Evolutionary conservation across 1,140 invertebrate species (phyloP).

Genomic region (Macrobrachium rosenbergii): DNA sequence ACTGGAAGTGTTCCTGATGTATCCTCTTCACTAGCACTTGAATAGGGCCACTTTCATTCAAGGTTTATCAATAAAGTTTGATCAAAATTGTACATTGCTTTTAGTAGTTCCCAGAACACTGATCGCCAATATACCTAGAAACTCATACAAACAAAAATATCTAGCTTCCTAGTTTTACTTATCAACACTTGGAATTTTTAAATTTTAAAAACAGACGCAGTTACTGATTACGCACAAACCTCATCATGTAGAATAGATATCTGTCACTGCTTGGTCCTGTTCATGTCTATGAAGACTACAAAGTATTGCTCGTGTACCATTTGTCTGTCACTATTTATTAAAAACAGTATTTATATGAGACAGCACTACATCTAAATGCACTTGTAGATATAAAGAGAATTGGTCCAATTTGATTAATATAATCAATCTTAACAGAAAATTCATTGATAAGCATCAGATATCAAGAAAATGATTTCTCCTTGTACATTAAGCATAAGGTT

Average conservation of each 20-base stretch:
- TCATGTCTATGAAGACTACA: too few species aligned
- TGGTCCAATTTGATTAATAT: background rate
- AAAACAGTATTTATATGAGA: conserved; percentile 31
- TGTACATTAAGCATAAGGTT: too few species aligned
- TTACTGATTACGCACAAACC: background rate
- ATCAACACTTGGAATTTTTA: too few species aligned
- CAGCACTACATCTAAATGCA: background rate
- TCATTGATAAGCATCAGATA: too few species aligned
- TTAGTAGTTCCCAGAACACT: background rate
- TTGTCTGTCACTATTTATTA: conserved; percentile 45
- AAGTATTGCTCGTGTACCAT: conserved; percentile 38
- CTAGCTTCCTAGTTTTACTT: too few species aligned
- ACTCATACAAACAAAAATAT: background rate
- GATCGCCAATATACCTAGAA: background rate
- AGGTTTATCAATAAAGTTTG: too few species aligned
- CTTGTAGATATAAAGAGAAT: background rate
- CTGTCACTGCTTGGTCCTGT: background rate
- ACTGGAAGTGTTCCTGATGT: background rate
- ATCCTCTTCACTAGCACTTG: too few species aligned
- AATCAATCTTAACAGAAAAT: background rate
- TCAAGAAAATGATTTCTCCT: too few species aligned
- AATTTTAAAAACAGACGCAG: too few species aligned
- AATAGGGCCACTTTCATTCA: too few species aligned
- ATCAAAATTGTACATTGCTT: too few species aligned
- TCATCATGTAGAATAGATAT: background rate